Conservation (phyloP, 2,888 invertebrate species). For the Acanthoscelides obtectus region DNA sequence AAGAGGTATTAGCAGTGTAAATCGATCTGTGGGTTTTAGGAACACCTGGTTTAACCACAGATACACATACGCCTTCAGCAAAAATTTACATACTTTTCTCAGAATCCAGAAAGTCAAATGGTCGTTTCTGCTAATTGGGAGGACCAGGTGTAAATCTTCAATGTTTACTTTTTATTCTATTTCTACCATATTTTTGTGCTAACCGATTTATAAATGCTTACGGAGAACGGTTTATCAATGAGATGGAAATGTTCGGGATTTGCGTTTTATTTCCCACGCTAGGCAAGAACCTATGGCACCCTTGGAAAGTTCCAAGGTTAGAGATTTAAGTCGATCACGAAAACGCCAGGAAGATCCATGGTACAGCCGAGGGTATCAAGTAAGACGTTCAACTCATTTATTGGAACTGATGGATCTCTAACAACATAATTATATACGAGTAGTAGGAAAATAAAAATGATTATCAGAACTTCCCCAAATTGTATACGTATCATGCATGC, state of each 20-base stretch:
- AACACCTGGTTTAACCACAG: not conserved
- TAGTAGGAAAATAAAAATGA: too few relatives aligned
- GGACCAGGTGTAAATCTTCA: not conserved
- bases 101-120: not conserved
- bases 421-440: too few relatives aligned
- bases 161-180: not conserved
- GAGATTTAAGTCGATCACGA: too few relatives aligned
- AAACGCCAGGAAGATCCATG: too few relatives aligned
- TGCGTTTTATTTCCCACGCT: not conserved
- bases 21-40: not conserved
- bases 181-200: not conserved
- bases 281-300: too few relatives aligned
- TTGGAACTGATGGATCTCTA: too few relatives aligned
- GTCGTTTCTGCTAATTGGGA: not conserved
- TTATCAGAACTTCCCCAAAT: too few relatives aligned
- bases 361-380: too few relatives aligned
- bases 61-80: not conserved
- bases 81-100: not conserved
- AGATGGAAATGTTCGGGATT: not conserved
- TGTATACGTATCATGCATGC: too few relatives aligned
- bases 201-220: not conserved
- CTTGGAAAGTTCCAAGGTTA: too few relatives aligned
- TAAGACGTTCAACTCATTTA: too few relatives aligned
- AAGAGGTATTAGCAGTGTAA: not conserved
- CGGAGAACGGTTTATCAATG: not conserved